Percentiles rank a stretch among this genome's conserved stretches.
Evolutionary conservation across 2,888 invertebrate species (phyloP).

Genomic region (Acronicta psi): DNA sequence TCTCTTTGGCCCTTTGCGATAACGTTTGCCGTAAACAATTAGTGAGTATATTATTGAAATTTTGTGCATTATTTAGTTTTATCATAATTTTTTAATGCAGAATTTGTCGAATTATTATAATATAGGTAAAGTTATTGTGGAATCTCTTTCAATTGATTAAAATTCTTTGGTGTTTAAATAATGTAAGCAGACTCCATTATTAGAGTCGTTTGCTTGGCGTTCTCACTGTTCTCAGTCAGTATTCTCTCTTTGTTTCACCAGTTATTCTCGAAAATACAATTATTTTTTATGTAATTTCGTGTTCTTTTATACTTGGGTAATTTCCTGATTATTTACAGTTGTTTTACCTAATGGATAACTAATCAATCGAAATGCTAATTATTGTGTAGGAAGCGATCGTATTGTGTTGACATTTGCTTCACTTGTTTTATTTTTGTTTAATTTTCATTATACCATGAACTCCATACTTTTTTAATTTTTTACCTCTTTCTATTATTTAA

Average conservation of each 20-base stretch:
- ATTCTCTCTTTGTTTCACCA: constrained; percentile 16
- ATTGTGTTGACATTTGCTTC: constrained; percentile 31
- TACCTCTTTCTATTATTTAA: background rate
- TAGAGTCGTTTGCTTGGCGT: constrained; percentile 67
- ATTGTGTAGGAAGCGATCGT: constrained; percentile 7
- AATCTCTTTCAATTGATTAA: constrained; percentile 3
- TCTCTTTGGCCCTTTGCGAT: constrained; percentile 74
- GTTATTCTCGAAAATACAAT: constrained; percentile 11
- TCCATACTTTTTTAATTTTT: constrained; percentile 7
- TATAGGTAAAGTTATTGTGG: background rate
- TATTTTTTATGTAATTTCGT: background rate
- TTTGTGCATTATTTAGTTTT: constrained; percentile 18
- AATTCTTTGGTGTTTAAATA: constrained; percentile 51
- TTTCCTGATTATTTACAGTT: background rate
- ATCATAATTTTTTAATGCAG: constrained; percentile 1
- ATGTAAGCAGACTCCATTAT: constrained; percentile 79
- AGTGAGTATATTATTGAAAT: constrained; percentile 74
- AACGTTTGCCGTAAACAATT: constrained; percentile 83
- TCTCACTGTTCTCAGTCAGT: constrained; percentile 46
- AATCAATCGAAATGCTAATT: constrained; percentile 31
- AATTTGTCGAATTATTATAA: background rate
- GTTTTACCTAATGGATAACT: constrained; percentile 13
- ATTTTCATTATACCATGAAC: background rate
- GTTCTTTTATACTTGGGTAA: constrained; percentile 3
- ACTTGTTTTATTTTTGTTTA: constrained; percentile 6